Base-by-base conservation (phyloP, 2,113 vertebrate species). In the Phalacrocorax brasilianus region DNA sequence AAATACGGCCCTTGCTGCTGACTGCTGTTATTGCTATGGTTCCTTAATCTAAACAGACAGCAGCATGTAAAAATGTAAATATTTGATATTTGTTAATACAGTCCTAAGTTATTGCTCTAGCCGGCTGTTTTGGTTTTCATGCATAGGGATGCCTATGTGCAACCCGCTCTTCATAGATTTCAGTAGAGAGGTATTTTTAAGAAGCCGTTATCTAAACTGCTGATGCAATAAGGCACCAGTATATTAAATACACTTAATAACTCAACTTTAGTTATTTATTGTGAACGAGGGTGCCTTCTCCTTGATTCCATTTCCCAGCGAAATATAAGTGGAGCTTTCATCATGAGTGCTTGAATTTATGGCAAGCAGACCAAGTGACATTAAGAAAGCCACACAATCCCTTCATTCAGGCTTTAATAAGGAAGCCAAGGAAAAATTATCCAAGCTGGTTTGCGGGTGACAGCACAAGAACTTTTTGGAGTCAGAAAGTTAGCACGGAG, bases 401-500 rank as follows among this genome's bases (percentile, higher is more conserved):
- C 98, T 97, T 98, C 98, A 98, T 98, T 99, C 98, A 98, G 98
- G 94, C 97, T 98, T 98, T 98, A 97, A 98, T 98, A 99, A 99
- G 98, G 98, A 98, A 98, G 98, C 98, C 97, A 97, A 98, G 96
- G 98, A 98, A 98, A 98, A 98, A 98, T 98, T 98, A 98, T 98
- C 98, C 98, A 98, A 98, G 97, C 98, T 97, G 98, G 98, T 99
- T 99, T 99, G 99, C 52, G 98, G 99, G 99, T 99, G 99, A 99
- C 99, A 99, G 99, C 98, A 98, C 98, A 97, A 98, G 98, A 99
- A 99, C 98, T 99, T 99, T 98, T 98, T 97, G 98, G 98, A 99
- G 99, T 99, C 98, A 98, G 98, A 99, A 98, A 99, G 99, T 99
- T 99, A 99, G 99, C 98, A 98, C 98, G 98, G 98, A 98, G 98